Base-by-base conservation (phyloP, 2,888 invertebrate genomes). In the Melanchra persicariae region DNA sequence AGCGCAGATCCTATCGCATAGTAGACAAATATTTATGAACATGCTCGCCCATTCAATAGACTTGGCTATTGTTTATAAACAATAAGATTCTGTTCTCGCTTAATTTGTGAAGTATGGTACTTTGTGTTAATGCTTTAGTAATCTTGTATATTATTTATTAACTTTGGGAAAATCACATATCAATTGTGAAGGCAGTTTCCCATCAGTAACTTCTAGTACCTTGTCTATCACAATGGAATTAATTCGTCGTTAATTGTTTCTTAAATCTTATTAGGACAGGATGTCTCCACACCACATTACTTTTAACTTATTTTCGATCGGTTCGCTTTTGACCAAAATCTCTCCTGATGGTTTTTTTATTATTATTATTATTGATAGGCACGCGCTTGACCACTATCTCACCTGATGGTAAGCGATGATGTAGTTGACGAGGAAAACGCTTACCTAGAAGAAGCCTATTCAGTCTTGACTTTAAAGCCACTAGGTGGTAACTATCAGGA, bases 1-100 rank as follows among this genome's bases (percentile, higher is more conserved):
- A n/a, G 51, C 81, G 60, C 66, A 37, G 81, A 82, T 82, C 55
- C 30, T 74, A 82, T 82, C 82, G 67, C 19, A 26, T 49, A 43
- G n/a, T 77, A 68, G 62, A 77, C 85, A 82, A 82, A 82, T 82
- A 82, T 82, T 82, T 84, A 82, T 62, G 73, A 70, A 62, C 72
- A 70, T 75, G 57, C 55, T 63, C 70, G 68, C 68, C 81, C 82
- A 84, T 82, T 77, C 82, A 81, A 81, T 68, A 49, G 67, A 64
- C 63, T 34, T 24, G 19, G 55, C 85, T 67, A 84, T 84, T 84
- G 85, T 82, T 82, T 74, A 64, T 59, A 65, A 70, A 79, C 81
- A 84, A 81, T 81, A 77, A 54, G 67, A 74, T 79, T 79, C 26
- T 55, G 58, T 79, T 66, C 83, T 66, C 79, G 65, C 83, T 66